Evolutionary conservation across 2,113 vertebrate species (phyloP), one percentile per base, ranked within the genome.

Genomic region (Aegypius monachus): DNA sequence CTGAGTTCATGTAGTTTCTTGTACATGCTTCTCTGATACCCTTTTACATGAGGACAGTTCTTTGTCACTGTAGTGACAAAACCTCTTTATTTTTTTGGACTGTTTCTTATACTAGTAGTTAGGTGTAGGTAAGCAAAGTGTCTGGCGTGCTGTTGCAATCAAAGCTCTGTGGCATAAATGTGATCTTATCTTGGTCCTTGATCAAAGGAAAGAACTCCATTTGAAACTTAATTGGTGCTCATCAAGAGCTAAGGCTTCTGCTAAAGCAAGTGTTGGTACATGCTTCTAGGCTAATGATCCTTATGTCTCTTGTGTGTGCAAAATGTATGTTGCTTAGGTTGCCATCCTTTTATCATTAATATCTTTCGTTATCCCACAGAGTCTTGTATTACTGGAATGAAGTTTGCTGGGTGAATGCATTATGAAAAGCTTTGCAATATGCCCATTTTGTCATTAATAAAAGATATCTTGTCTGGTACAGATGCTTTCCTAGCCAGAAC

Each of bases 131-230:
- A 93, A 86, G 68, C 68, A 63, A 77, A 74, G 31, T 1, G 1
- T 21, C 43, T 78, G 68, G 31, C 79, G 55, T 78, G 65, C 77
- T 92, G 61, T 89, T 96, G 94, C 67, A 92, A 62, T 95, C 80
- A 83, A 81, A 92, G 72, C 75, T 95, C 40, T 82, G 23, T 77
- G 78, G 87, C 67, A 81, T 91, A 93, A 90, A 72, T 70, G 53
- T 61, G 87, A 90, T 97, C 88, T 86, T 97, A 97, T 95, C 95
- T 86, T 83, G 31, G 16, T 9, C 55, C 47, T 88, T 96, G 82
- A 97, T 97, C 96, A 97, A 97, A 94, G 96, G 63, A 42, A 59
- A 50, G n/a, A 97, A 78, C 62, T 86, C 70, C 22, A 81, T 88
- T 81, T 77, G 72, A 81, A 85, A 67, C 50, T 88, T 96, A 95